Conservation (phyloP, 2,113 vertebrate genomes). For the Amphilophus citrinellus region DNA sequence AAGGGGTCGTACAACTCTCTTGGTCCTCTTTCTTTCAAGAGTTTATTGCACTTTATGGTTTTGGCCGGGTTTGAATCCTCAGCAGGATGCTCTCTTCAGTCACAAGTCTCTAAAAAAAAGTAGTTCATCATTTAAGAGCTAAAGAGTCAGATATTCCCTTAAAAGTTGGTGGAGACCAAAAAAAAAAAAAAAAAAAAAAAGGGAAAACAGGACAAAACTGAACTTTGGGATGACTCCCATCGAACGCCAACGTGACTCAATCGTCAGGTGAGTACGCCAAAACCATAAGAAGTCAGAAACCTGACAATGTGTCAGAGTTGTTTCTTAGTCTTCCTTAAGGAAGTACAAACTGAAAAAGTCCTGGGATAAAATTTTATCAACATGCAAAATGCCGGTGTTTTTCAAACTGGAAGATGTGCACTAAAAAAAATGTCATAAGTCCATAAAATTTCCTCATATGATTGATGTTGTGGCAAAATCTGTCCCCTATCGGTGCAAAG, state of each 20-base stretch:
- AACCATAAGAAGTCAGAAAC: neutral
- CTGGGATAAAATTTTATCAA: neutral
- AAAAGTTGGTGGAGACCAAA: neutral
- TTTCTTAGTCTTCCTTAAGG: neutral
- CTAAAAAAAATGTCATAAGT: neutral
- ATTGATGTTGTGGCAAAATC: neutral
- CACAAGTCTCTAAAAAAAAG: neutral
- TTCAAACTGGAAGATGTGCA: neutral
- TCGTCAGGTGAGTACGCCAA: neutral
- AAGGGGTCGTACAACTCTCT: neutral
- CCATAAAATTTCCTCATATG: neutral
- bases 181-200: neutral
- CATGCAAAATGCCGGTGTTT: neutral
- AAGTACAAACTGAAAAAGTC: fast-evolving
- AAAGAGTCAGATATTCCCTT: neutral
- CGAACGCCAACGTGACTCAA: neutral
- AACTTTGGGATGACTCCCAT: neutral
- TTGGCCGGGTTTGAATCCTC: neutral
- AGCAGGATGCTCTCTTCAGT: neutral
- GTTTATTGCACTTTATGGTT: neutral
- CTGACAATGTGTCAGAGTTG: neutral
- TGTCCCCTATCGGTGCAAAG: neutral
- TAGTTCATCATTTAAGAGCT: neutral
- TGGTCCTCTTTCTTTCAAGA: neutral
- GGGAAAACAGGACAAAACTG: neutral